Evolutionary conservation across 1,140 invertebrate genomes (phyloP).

Genomic region (Bombus cullumanus): DNA sequence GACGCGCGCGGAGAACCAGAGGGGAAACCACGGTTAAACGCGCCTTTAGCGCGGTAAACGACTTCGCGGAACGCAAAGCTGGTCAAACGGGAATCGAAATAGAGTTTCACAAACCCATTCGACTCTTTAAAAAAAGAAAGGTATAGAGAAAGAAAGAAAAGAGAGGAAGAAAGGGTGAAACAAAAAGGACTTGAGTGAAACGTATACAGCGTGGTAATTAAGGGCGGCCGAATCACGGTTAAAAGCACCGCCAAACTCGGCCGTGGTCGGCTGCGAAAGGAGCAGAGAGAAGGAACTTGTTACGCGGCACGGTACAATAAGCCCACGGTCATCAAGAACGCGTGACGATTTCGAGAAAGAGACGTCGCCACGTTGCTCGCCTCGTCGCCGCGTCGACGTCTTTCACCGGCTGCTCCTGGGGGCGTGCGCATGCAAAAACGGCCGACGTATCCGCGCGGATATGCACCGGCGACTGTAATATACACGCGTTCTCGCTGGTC

Average conservation of each 20-base stretch:
- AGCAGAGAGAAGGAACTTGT: neutral
- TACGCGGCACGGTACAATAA: neutral
- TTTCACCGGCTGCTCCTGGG: neutral
- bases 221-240: neutral
- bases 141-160: too few relatives aligned
- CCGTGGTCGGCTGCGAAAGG: neutral
- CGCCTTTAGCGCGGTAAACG: constrained; percentile 16
- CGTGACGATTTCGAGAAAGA: neutral
- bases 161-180: neutral
- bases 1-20: neutral
- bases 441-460: neutral
- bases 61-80: neutral
- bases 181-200: neutral
- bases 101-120: neutral
- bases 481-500: constrained; percentile 65
- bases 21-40: neutral
- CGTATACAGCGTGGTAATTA: neutral
- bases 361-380: too few relatives aligned
- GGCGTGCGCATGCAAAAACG: constrained; percentile 4
- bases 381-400: neutral
- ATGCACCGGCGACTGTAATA: constrained; percentile 47
- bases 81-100: neutral
- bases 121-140: too few relatives aligned
- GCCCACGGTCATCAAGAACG: neutral
- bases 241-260: neutral